Evolutionary conservation across 2,888 invertebrate species (phyloP).

Genomic region (Magallana nippona): DNA sequence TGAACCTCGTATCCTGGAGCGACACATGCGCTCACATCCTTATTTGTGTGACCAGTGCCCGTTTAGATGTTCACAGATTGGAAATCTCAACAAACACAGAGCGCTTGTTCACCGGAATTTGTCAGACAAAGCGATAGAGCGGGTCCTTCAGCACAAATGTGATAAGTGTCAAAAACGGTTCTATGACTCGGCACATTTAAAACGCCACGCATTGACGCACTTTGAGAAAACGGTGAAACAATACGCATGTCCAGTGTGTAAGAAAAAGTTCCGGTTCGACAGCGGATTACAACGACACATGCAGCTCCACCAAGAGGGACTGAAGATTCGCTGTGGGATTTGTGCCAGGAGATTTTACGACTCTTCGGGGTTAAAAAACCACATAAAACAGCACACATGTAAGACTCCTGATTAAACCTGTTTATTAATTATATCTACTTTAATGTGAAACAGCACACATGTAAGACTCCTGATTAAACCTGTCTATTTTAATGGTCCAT

Average conservation of each 20-base stretch:
- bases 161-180: background rate
- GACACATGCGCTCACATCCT: slow-evolving; percentile 5
- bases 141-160: background rate
- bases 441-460: background rate
- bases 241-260: background rate
- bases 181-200: background rate
- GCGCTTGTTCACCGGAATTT: background rate
- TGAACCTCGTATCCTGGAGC: background rate
- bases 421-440: background rate
- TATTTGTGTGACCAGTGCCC: background rate
- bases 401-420: background rate
- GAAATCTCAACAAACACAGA: slow-evolving; percentile 26
- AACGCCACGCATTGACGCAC: background rate
- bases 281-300: slow-evolving; percentile 12
- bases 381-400: slow-evolving; percentile 12
- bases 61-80: slow-evolving; percentile 5
- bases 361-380: slow-evolving; percentile 18
- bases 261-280: slow-evolving; percentile 5
- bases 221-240: slow-evolving; percentile 4
- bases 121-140: background rate
- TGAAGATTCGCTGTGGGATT: slow-evolving; percentile 28
- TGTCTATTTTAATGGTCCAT: background rate
- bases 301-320: slow-evolving; percentile 23
- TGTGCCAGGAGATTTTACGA: slow-evolving; percentile 11
- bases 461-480: slow-evolving; percentile 3